Evolutionary conservation across 2,113 vertebrate genomes (phyloP).

Genomic region (Prietella phreatophila): DNA sequence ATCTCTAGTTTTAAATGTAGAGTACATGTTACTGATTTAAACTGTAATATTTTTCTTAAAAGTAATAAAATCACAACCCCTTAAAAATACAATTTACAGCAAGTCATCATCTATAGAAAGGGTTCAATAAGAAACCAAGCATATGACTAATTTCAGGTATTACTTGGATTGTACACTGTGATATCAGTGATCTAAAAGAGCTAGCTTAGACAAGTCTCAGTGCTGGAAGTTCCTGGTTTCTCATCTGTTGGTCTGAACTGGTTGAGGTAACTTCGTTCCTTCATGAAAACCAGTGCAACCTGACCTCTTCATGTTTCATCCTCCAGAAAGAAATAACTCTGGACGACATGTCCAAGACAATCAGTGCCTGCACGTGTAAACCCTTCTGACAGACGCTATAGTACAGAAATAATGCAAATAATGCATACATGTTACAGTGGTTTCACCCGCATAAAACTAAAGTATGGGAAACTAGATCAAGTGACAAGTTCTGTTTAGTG

Average conservation of each 20-base stretch:
- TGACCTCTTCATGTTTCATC: background rate
- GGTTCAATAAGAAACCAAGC: background rate
- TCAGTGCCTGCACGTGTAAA: constrained; percentile 24
- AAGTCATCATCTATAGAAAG: background rate
- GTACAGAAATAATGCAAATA: constrained; percentile 33
- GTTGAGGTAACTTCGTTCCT: background rate
- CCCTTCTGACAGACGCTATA: background rate
- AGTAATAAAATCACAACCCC: background rate
- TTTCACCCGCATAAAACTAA: background rate
- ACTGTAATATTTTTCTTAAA: background rate
- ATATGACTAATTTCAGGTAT: background rate
- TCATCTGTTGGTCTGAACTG: background rate
- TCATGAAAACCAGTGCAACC: background rate
- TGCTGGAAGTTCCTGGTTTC: background rate
- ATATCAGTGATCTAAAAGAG: background rate
- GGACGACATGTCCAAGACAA: background rate
- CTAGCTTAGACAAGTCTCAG: background rate
- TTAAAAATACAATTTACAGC: background rate
- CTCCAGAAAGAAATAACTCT: background rate
- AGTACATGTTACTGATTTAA: background rate
- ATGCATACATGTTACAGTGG: constrained; percentile 14
- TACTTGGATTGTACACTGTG: background rate
- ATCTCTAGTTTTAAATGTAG: background rate
- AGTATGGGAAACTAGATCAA: constrained; percentile 10
- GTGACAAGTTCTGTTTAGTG: constrained; percentile 67